A percentile compares a stretch with the other conserved stretches of the same genome.
phyloP scores from a whole-genome alignment of 2,113 vertebrate species.

The Sebastes fasciatus region DNA sequence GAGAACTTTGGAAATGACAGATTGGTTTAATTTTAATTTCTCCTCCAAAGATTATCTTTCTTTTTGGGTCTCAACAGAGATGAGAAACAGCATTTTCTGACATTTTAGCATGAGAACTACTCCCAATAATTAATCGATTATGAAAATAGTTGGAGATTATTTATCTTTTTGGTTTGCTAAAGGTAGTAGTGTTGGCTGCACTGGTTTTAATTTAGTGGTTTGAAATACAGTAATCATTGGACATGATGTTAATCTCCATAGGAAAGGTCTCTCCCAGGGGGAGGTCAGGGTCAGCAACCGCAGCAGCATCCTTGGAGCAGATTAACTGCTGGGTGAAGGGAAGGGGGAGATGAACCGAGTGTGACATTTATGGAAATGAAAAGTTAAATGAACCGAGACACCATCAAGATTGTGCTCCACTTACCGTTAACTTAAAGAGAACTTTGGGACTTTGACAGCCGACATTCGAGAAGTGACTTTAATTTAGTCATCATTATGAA shows the following conservation, averaged over 20 bases:
- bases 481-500: not conserved
- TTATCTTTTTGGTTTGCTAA: too few relatives aligned
- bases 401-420: not conserved
- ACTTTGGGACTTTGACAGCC: not conserved
- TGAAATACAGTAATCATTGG: too few relatives aligned
- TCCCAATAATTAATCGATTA: too few relatives aligned
- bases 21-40: not conserved
- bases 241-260: too few relatives aligned
- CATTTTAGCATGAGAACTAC: too few relatives aligned
- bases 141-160: too few relatives aligned
- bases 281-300: too few relatives aligned
- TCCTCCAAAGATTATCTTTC: not conserved
- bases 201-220: too few relatives aligned
- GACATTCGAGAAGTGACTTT: not conserved
- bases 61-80: not conserved
- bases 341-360: not conserved
- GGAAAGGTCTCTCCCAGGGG: too few relatives aligned
- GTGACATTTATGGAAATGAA: conserved; percentile 29
- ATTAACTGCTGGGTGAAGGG: not conserved
- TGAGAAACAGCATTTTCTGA: too few relatives aligned
- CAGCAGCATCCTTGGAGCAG: conserved; percentile 2
- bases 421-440: conserved; percentile 10
- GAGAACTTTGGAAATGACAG: not conserved
- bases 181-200: too few relatives aligned
- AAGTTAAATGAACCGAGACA: conserved; percentile 36